Base-by-base conservation (phyloP, 2,113 vertebrate species). In the Panthera uncia region DNA sequence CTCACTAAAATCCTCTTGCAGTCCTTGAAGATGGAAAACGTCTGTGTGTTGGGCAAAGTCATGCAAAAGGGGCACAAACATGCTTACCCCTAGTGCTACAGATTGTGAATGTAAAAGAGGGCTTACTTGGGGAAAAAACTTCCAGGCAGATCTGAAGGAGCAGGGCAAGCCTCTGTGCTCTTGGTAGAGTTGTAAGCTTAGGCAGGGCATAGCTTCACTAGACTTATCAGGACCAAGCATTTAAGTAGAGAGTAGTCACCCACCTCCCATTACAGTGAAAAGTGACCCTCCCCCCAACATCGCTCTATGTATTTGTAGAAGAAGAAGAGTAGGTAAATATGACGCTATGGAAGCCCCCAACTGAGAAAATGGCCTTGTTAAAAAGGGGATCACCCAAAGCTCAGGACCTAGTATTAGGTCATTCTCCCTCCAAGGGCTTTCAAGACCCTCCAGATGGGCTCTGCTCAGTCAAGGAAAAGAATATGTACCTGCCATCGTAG, bases 1-100 rank as follows among this genome's bases (percentile, higher is more conserved):
- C 61, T 96, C 65, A 95, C 52, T 95, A 90, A 96, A 96, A 78
- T n/a, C 55, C 71, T 71, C 92, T 52, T 73, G 13, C 36, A 38
- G 85, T 85, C 55, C 63, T 85, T 36, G 8, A 82, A 82, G 66
- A 96, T 33, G 27, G 9, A 90, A 80, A 91, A 80, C 1, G 69
- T 50, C n/a, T 36, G 10, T 25, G 5, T 65, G 48, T 74, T 69
- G n/a, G 57, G n/a, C 36, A 95, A 88, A 90, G 76, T 80, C 82
- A 89, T 29, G 68, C 41, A 92, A 76, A 92, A 90, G 36, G 41
- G 78, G 50, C 27, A 89, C 9, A 52, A 11, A 74, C 8, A 57
- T 14, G 33, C 57, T 69, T 33, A 82, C 15, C 33, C n/a, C 48
- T 76, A 29, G 48, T 18, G 57, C 33, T 66, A 25, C 12, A 18